Evolutionary conservation across 2,797 vertebrate genomes (phyloP).

Genomic region (Gymnocypris eckloni): DNA sequence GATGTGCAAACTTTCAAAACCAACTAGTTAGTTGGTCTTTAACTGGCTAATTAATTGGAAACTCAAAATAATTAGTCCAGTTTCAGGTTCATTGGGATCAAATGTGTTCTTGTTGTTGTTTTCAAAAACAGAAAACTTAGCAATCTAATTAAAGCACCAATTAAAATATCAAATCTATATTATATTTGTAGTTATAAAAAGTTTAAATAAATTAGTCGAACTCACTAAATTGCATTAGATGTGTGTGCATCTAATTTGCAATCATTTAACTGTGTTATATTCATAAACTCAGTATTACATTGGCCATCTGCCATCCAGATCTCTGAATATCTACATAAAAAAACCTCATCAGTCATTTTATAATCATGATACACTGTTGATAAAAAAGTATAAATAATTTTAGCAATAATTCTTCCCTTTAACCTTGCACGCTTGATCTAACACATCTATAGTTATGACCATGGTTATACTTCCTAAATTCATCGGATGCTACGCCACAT

Average conservation of each 20-base stretch:
- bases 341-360: background rate
- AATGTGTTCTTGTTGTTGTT: background rate
- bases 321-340: background rate
- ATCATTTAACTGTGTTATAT: background rate
- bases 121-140: background rate
- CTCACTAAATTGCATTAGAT: background rate
- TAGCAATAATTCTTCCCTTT: background rate
- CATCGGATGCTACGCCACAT: background rate
- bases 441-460: background rate
- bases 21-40: background rate
- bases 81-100: background rate
- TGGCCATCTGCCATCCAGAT: background rate
- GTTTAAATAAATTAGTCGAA: background rate
- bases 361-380: background rate
- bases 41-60: background rate
- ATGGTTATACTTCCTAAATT: constrained; percentile 11
- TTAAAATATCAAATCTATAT: background rate
- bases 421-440: background rate
- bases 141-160: background rate
- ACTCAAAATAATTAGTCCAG: background rate
- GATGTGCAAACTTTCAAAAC: background rate
- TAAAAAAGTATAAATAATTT: background rate
- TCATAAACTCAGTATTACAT: background rate
- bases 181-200: background rate
- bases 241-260: background rate